Base-by-base conservation (phyloP, 1,140 invertebrate genomes). In the Neodiprion virginianus region DNA sequence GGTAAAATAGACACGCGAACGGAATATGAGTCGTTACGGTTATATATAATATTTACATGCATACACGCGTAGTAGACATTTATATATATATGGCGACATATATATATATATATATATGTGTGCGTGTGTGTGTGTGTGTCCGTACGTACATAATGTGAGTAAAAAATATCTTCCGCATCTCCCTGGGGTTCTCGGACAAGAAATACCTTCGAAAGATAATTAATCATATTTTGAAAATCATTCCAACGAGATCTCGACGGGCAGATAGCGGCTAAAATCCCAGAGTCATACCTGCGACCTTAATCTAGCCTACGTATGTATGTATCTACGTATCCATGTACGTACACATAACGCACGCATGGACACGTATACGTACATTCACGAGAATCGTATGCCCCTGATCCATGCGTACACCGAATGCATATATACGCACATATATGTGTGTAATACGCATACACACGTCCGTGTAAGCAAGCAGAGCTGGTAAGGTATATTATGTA, bases 191-290 rank as follows among this genome's bases (percentile, higher is more conserved):
- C 67, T 69, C 67, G 67, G 67, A 69, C 67, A 69, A 85, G 81
- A 85, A 85, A 85, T 85, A 84, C 83, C 85, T 83, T 79, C 79
- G 78, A 75, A 77, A 79, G 83, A 82, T 85, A 88, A 88, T 88
- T 88, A 88, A 88, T 88, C 87, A 88, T 88, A 88, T 88, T 88
- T 88, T 84, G 85, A 88, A 87, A 88, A 88, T 88, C 86, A 88
- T 88, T 88, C 85, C 85, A 77, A 77, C 69, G 78, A 84, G 83
- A 84, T 86, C 81, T 79, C 76, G 77, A 76, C 80, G 80, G 71
- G 48, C 79, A 86, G 87, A 88, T 88, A 82, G 79, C 81, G 79
- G 77, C 79, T 79, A 79, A 87, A 86, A 86, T 79, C 84, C 73
- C 77, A 83, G 75, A 87, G 86, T 86, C 85, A 86, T 86, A 87